Conservation (phyloP, 2,888 invertebrate species). For the Saturnia pavonia region DNA sequence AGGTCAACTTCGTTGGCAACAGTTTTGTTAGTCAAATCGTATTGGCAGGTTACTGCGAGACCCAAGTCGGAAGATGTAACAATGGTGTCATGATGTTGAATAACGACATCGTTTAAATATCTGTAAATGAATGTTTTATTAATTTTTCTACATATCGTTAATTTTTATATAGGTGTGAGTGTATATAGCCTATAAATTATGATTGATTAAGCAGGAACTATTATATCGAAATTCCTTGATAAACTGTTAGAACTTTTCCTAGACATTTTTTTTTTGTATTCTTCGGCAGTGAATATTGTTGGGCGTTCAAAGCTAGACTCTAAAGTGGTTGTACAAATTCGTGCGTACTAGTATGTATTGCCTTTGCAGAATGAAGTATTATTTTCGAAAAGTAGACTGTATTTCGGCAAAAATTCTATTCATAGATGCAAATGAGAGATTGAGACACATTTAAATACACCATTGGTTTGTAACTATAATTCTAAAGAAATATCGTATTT, state of each 20-base stretch:
- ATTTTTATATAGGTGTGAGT: not conserved
- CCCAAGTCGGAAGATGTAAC: conserved; percentile 97
- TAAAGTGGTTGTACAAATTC: not conserved
- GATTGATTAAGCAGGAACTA: not conserved
- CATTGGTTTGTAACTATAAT: not conserved
- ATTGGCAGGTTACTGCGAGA: conserved; percentile 95
- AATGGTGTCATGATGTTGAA: conserved; percentile 97
- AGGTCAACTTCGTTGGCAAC: conserved; percentile 95
- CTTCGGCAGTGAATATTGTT: not conserved
- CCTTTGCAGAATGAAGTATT: not conserved
- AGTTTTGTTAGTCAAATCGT: conserved; percentile 96
- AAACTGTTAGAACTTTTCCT: not conserved
- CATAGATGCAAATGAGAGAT: not conserved
- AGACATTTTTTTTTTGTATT: too few species aligned
- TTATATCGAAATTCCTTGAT: too few species aligned
- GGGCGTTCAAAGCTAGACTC: not conserved
- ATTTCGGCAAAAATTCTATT: not conserved
- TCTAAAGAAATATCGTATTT: not conserved
- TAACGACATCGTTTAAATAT: conserved; percentile 95
- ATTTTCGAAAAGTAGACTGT: not conserved
- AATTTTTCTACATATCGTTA: not conserved
- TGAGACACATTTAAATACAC: not conserved
- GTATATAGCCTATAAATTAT: not conserved
- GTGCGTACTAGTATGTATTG: not conserved
- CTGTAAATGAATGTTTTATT: conserved; percentile 39